Conservation (phyloP, 2,888 invertebrate genomes). For the Drosophila greeni region DNA sequence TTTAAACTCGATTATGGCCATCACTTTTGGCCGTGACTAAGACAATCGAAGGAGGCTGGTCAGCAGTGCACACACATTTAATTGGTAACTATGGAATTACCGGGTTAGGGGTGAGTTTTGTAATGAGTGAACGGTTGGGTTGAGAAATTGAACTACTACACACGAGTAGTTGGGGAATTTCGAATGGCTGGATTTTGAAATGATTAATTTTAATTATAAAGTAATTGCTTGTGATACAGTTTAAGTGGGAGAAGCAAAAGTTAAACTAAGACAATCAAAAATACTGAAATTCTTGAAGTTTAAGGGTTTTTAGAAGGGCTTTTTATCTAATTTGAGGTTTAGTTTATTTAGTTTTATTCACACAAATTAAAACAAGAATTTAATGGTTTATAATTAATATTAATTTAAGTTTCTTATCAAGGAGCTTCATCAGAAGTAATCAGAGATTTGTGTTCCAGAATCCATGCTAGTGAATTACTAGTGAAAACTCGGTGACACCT, state of each 20-base stretch:
- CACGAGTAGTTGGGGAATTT: not conserved
- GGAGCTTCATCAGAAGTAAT: not conserved
- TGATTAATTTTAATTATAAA: not conserved
- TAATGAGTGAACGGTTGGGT: slow-evolving; percentile 16
- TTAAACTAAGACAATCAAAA: not conserved
- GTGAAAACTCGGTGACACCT: too few species aligned
- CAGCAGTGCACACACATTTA: slow-evolving; percentile 25
- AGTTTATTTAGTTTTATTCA: not conserved
- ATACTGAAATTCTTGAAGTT: not conserved
- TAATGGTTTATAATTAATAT: too few species aligned
- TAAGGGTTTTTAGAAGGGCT: not conserved
- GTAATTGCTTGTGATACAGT: not conserved
- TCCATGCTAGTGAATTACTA: too few species aligned
- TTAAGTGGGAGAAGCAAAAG: not conserved
- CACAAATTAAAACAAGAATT: too few species aligned
- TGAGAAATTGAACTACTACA: slow-evolving; percentile 15
- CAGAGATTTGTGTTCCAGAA: not conserved
- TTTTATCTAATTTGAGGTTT: not conserved
- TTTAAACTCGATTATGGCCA: slow-evolving; percentile 66
- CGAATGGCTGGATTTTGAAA: not conserved
- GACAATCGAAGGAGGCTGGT: slow-evolving; percentile 28
- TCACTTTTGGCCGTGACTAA: slow-evolving; percentile 45
- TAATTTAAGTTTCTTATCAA: not conserved
- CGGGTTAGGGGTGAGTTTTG: slow-evolving; percentile 12
- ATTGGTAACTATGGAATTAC: slow-evolving; percentile 31